These are phyloP conservation scores for Desmophyllum pertusum DNA, from an alignment of 92 coral and sea anemone genomes.

Conservation along the genomic window DNA sequence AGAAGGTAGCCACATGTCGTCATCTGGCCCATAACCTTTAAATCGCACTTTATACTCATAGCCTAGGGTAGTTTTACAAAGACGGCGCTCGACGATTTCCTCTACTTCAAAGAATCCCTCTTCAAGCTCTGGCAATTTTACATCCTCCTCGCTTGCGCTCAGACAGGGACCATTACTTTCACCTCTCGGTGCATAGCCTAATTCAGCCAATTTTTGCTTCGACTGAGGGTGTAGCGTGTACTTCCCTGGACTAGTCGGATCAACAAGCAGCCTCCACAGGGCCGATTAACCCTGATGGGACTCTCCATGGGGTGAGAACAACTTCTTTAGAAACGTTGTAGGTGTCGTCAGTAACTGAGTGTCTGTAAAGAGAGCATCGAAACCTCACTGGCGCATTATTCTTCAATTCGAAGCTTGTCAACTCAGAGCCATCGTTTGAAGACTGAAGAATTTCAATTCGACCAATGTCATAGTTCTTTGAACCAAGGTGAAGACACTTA, in stretches of 20 bases:
- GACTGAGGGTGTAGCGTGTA: conserved; percentile 16
- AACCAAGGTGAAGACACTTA: conserved; percentile 13
- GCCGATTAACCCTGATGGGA: conserved; percentile 19
- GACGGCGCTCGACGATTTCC: conserved; percentile 17
- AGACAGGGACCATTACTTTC: not conserved
- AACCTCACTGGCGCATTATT: conserved; percentile 1
- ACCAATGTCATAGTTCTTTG: conserved; percentile 38
- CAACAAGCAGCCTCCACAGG: conserved; percentile 23
- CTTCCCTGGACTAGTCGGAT: not conserved
- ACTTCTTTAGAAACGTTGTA: too few relatives aligned
- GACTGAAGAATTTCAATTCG: conserved; percentile 53
- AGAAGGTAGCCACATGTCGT: conserved; percentile 57
- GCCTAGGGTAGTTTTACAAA: conserved; percentile 20
- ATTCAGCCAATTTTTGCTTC: not conserved
- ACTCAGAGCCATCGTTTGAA: conserved; percentile 45
- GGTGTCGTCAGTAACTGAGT: too few relatives aligned
- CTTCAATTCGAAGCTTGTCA: conserved; percentile 34
- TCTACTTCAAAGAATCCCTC: conserved; percentile 34
- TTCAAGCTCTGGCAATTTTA: not conserved
- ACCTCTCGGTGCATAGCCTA: conserved; percentile 13
- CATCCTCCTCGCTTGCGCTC: not conserved
- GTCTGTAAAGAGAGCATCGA: too few relatives aligned
- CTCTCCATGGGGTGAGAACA: conserved; percentile 38
- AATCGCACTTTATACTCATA: conserved; percentile 59
- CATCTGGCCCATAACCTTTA: conserved; percentile 48